A percentile compares a stretch with the other conserved stretches of the same genome.
Conservation (phyloP, 2,797 vertebrate genomes). For the Pyrrhura leucotis region DNA sequence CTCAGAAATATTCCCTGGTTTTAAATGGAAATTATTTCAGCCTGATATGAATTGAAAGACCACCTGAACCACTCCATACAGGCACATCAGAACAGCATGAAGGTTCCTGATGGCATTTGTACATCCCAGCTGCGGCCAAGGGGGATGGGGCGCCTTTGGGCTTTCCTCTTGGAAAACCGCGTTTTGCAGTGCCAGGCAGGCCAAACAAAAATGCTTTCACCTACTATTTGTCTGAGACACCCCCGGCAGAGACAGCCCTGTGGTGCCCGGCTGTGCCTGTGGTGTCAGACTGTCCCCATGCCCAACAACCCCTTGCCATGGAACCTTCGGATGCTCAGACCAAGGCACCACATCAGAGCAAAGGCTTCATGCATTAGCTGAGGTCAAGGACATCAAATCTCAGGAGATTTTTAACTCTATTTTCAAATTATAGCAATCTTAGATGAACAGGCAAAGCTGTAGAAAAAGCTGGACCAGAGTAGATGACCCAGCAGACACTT, state of each 20-base stretch:
- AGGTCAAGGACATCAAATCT: fast-evolving
- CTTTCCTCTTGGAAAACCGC: neutral
- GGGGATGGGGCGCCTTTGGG: neutral
- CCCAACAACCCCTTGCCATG: neutral
- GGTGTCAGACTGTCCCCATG: neutral
- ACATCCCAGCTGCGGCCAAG: neutral
- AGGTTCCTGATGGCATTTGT: neutral
- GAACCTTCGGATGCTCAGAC: neutral
- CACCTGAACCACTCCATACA: fast-evolving
- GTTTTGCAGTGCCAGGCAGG: neutral
- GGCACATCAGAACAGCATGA: neutral
- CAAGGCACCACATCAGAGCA: neutral
- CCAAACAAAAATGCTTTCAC: neutral
- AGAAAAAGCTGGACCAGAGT: neutral
- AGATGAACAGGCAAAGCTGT: neutral
- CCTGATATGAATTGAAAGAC: fast-evolving
- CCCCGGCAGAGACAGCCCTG: fast-evolving
- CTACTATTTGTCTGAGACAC: neutral
- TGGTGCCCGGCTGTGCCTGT: fast-evolving
- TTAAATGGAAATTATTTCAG: no score
- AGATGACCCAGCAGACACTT: neutral
- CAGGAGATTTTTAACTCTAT: neutral
- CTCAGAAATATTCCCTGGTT: fast-evolving
- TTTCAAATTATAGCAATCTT: neutral
- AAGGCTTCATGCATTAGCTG: neutral